Base-by-base conservation (phyloP, 2,113 vertebrate species). In the Macrotis lagotis region DNA sequence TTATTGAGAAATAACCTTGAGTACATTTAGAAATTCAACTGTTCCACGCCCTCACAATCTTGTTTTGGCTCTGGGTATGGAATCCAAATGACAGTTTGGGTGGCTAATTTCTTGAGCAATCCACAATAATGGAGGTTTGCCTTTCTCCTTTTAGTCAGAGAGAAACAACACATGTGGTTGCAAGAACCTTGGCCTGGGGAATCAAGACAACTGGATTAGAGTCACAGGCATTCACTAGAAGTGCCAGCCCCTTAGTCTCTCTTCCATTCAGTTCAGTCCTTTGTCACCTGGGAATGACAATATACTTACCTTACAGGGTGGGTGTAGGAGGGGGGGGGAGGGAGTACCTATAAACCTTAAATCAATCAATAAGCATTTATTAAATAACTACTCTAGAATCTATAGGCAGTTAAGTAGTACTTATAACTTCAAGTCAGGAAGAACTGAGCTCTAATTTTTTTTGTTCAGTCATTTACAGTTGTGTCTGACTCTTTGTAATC, bases 1-100 rank as follows among this genome's bases (percentile, higher is more conserved):
- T 66, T 51, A 52, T 37, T 28, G 92, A 88, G 92, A 96, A 94
- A 92, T 51, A 37, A 90, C 91, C 37, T 44, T 52, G 28, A 25
- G 37, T 28, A 52, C 37, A 53, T 5, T 0, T 2, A 51, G 44
- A 7, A 19, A 25, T 52, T 44, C 37, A 3, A 4, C 48, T 44
- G 52, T 49, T 89, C 88, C 90, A 51, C 48, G 47, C 25, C 53
- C 66, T 55, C 94, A 25, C n/a, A 25, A 26, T 16, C 44, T 83
- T 66, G 28, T 50, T 52, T 92, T 89, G 49, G 90, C 66, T 53
- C 14, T 44, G 50, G 89, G 92, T 52, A 53, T 49, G 49, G 91
- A 89, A 51, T 94, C 55, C 25, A 91, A 96, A 49, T 7, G 26
- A 28, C 66, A 37, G 14, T 50, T 37, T 37, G 4, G 6, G 53